A percentile compares a stretch with the other conserved stretches of the same genome.
phyloP scores from a whole-genome alignment of 2,888 invertebrate genomes.

The Melanotus villosus region DNA sequence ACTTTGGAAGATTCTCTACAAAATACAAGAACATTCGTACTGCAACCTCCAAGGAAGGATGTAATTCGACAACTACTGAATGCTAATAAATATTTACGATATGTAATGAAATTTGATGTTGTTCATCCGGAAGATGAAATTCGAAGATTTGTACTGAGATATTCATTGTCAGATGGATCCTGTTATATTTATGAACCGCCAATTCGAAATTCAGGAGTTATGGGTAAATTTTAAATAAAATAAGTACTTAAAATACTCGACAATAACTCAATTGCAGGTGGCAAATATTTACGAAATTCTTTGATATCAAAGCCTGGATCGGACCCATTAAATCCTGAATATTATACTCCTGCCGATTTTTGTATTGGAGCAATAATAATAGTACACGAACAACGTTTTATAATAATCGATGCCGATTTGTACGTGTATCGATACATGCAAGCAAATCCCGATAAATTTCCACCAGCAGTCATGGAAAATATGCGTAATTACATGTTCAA shows the following conservation, averaged over 20 bases:
- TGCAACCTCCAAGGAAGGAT: conserved; percentile 82
- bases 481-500: conserved; percentile 78
- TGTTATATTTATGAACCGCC: conserved; percentile 82
- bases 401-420: conserved; percentile 82
- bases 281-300: conserved; percentile 80
- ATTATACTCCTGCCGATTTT: conserved; percentile 85
- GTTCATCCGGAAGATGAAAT: conserved; percentile 84
- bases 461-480: conserved; percentile 76
- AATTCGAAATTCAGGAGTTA: conserved; percentile 82
- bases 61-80: conserved; percentile 82
- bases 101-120: conserved; percentile 83
- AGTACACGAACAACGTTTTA: conserved; percentile 82
- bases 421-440: conserved; percentile 85
- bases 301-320: conserved; percentile 79
- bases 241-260: too few relatives aligned
- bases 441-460: conserved; percentile 81
- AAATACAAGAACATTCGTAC: conserved; percentile 79
- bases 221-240: conserved; percentile 57
- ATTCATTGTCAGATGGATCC: conserved; percentile 82
- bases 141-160: conserved; percentile 82
- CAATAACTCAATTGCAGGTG: conserved; percentile 69
- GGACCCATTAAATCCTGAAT: conserved; percentile 79
- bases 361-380: conserved; percentile 82
- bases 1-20: conserved; percentile 84
- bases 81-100: conserved; percentile 74